phyloP scores from a whole-genome alignment of 2,888 invertebrate species.

The Neoitamus cyanurus region DNA sequence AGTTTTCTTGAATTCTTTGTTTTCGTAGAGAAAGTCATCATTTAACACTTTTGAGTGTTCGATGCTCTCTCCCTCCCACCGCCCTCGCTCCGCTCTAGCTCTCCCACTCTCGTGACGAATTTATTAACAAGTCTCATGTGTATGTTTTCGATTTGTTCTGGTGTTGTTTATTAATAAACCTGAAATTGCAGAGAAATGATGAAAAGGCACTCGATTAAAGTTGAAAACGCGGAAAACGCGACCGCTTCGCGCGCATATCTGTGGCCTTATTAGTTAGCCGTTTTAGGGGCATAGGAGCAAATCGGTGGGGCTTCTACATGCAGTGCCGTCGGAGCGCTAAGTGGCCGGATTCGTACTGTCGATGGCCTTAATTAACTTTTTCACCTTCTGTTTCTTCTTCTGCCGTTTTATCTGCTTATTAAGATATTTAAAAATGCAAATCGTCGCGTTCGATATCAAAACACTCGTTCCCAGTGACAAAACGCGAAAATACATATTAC shows the following conservation, averaged over 20 bases:
- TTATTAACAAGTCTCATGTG: neutral
- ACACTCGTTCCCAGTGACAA: neutral
- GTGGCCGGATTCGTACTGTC: neutral
- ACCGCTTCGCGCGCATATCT: neutral
- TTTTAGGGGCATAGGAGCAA: neutral
- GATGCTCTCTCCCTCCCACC: neutral
- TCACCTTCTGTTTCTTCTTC: neutral
- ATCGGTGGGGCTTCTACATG: neutral
- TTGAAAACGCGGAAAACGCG: neutral
- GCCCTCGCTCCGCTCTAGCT: neutral
- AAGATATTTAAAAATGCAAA: neutral
- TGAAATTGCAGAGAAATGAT: neutral
- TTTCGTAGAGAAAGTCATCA: neutral
- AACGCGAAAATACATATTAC: neutral
- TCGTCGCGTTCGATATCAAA: neutral
- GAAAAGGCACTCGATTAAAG: neutral
- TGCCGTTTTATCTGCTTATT: neutral
- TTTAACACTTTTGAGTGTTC: neutral
- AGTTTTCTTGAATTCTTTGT: conserved; percentile 4
- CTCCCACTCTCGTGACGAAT: neutral
- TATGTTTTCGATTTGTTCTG: neutral
- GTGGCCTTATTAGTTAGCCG: neutral
- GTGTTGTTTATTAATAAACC: neutral
- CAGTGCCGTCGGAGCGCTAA: neutral
- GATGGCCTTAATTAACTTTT: neutral